Evolutionary conservation across 2,797 vertebrate genomes (phyloP).

Genomic region (Acrossocheilus fasciatus): DNA sequence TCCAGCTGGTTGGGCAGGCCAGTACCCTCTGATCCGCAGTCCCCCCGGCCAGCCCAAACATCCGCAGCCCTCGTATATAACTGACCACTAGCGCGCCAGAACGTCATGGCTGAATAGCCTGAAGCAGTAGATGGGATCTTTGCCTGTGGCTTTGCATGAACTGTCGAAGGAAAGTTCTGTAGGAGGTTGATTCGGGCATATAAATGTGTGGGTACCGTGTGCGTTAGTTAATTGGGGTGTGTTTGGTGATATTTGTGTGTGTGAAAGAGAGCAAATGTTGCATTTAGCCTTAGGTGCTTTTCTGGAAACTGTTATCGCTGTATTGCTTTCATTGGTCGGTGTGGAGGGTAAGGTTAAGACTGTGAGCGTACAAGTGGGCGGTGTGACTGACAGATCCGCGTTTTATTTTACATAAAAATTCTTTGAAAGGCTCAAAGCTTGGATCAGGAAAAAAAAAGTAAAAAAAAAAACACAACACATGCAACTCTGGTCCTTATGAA

Average conservation of each 20-base stretch:
- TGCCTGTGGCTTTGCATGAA: conserved; percentile 26
- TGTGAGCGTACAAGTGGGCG: conserved; percentile 21
- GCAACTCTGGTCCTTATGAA: not conserved
- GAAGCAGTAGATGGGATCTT: conserved; percentile 27
- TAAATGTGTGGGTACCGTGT: conserved; percentile 2
- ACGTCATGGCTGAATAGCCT: conserved; percentile 38
- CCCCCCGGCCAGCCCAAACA: conserved; percentile 32
- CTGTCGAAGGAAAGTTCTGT: not conserved
- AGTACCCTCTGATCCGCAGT: conserved; percentile 43
- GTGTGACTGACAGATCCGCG: conserved; percentile 24
- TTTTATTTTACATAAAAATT: conserved; percentile 32
- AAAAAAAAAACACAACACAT: not conserved
- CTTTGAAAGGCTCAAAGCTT: conserved; percentile 27
- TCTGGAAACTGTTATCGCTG: conserved; percentile 21
- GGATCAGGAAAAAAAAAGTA: not conserved
- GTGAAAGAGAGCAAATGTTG: conserved; percentile 18
- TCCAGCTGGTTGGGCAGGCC: conserved; percentile 48
- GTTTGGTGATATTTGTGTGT: conserved; percentile 21
- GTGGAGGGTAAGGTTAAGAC: conserved; percentile 21
- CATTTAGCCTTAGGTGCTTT: conserved; percentile 40
- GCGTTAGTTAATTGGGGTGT: conserved; percentile 31
- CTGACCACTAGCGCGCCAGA: conserved; percentile 13
- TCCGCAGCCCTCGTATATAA: not conserved
- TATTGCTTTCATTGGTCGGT: conserved; percentile 32
- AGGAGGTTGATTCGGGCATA: conserved; percentile 6